Conservation (phyloP, 2,113 vertebrate genomes). For the Capreolus pygargus region DNA sequence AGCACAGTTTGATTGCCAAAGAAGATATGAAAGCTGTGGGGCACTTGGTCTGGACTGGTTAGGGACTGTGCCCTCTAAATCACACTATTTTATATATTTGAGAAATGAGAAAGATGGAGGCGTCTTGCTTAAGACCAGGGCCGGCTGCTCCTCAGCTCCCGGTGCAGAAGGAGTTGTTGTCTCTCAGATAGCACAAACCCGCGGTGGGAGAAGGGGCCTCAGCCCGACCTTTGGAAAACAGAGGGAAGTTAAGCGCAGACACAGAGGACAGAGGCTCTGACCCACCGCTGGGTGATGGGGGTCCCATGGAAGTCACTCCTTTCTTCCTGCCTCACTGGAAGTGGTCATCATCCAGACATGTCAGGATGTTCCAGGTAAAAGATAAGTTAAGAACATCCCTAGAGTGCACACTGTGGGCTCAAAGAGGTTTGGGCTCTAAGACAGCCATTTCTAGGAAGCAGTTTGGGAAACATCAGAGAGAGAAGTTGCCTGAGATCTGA, state of each 20-base stretch:
- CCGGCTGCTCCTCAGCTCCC: neutral
- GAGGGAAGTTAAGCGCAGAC: neutral
- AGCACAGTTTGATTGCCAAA: neutral
- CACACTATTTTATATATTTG: neutral
- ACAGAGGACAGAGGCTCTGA: neutral
- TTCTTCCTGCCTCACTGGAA: neutral
- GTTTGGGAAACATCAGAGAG: neutral
- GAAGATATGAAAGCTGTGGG: neutral
- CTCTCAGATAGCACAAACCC: neutral
- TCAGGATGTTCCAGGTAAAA: neutral
- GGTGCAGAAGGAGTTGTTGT: neutral
- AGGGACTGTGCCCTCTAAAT: neutral
- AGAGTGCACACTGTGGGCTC: neutral
- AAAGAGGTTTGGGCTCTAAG: neutral
- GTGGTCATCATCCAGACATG: neutral
- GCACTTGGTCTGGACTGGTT: neutral
- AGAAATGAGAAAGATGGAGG: neutral
- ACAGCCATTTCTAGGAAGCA: neutral
- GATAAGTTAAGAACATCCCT: neutral
- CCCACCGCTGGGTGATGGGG: neutral
- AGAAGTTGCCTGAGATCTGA: neutral
- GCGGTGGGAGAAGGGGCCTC: neutral
- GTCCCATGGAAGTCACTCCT: neutral
- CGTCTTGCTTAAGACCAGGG: neutral
- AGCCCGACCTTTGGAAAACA: neutral